phyloP scores from a whole-genome alignment of 2,888 invertebrate species.

The Macaria notata region DNA sequence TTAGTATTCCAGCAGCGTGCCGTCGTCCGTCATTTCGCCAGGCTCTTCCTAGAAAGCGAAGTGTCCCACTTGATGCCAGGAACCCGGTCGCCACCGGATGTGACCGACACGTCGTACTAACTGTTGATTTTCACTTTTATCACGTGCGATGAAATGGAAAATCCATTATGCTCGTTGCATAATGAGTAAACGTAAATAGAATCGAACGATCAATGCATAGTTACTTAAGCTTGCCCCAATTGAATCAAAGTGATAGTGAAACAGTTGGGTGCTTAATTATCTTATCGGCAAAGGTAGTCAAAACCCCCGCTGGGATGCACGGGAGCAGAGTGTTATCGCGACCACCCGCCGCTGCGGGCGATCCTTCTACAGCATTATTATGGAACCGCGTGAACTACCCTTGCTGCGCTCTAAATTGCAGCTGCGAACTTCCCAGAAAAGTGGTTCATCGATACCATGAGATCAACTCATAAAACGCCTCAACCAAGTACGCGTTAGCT shows the following conservation, averaged over 20 bases:
- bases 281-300: constrained; percentile 58
- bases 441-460: constrained; percentile 32
- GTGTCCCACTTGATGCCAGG: constrained; percentile 63
- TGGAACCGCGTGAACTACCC: constrained; percentile 38
- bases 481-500: constrained; percentile 21
- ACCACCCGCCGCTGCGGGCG: constrained; percentile 51
- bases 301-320: constrained; percentile 46
- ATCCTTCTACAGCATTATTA: constrained; percentile 46
- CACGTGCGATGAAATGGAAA: constrained; percentile 43
- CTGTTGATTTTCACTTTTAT: constrained; percentile 74
- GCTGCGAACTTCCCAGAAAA: constrained; percentile 35
- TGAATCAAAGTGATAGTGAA: constrained; percentile 37
- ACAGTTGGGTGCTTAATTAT: constrained; percentile 43
- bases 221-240: constrained; percentile 32
- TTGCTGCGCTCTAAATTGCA: constrained; percentile 10
- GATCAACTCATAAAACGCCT: constrained; percentile 46
- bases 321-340: constrained; percentile 50
- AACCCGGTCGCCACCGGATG: constrained; percentile 55
- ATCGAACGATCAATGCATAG: constrained; percentile 18
- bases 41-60: constrained; percentile 73
- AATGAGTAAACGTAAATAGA: constrained; percentile 17
- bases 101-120: constrained; percentile 54
- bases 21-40: constrained; percentile 62
- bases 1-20: constrained; percentile 61
- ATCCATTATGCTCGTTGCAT: constrained; percentile 32